Evolutionary conservation across 2,797 vertebrate species (phyloP), one percentile per base, ranked within the genome.

Genomic region (Argya squamiceps): DNA sequence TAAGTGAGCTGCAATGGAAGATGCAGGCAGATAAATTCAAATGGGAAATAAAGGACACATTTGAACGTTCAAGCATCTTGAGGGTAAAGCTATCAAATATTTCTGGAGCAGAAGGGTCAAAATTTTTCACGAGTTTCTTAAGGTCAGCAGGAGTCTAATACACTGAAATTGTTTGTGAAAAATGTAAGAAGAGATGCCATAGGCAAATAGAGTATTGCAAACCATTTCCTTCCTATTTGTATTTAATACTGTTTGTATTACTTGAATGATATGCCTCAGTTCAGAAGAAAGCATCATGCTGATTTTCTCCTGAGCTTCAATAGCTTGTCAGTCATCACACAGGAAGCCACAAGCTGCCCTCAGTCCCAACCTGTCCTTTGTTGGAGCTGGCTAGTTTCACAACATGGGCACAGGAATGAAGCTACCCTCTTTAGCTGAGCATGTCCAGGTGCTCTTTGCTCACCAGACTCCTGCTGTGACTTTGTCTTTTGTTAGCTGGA

Each of bases 401-500:
- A 75, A 86, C 36, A 34, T 4, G 8, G 58, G 32, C 29, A 63
- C 60, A 86, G 87, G 86, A 65, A 65, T 67, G 71, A 63, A 77
- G 58, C 39, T 73, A 6, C 11, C 2, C 10, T 62, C 83, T 78
- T 84, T 87, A 68, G 74, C 2, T 76, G 77, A 75, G n/a, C 0
- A 0, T 37, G 24, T 84, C 77, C 94, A 92, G 91, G 95, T 92
- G 86, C 59, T 92, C 69, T 93, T 86, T 78, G 77, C 86, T 92
- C 30, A 62, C 41, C 26, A 64, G 77, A 7, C 41, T 58, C 50
- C 70, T 76, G 80, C 80, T 93, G 92, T 88, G 95, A 52, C 80
- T 91, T 82, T 75, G 43, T 88, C 69, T 78, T 88, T 64, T 78
- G n/a, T 59, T 65, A 78, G 62, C 49, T 94, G 62, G 58, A 86